Evolutionary conservation across 64 coral and sea anemone genomes (phyloP), one percentile per base, ranked within the genome.

Genomic region (Catalaphyllia jardinei): DNA sequence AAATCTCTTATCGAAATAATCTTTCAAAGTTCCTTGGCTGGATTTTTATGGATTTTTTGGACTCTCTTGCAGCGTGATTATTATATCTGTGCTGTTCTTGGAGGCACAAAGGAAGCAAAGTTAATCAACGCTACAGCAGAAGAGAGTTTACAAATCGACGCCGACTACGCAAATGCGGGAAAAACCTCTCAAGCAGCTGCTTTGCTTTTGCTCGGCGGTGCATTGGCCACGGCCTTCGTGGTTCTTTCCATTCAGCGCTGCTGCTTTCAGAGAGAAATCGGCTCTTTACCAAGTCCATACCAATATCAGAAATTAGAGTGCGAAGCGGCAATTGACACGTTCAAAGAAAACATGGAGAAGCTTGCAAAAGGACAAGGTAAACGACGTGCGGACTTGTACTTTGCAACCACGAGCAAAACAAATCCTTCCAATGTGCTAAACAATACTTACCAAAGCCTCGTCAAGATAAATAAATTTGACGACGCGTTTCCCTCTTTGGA

Each of bases 351-450:
- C 88, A 96, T 96, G 90, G 90, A 92, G 59, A 74, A 87, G n/a
- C 87, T 96, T 4, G 94, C 94, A 4, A 51, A 89, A 73, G 94
- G 92, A 9, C 94, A 96, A 80, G 94, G 94, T 7, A 96, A 96
- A 52, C 64, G 94, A 85, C 77, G 75, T 54, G 94, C 94, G 18
- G 90, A 96, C 15, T 50, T 96, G 54, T 96, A 96, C 86, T 96
- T 96, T 52, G 79, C 63, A 12, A 74, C 88, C 52, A 80, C 89
- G 79, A 75, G 76, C 18, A 83, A 84, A 67, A 16, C 54, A 57
- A 96, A 87, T 63, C 90, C 94, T 6, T 92, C 94, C 4, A 67
- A 91, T 18, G 29, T 96, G 3, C 57, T 96, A 1, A 83, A 89
- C 29, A 64, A 80, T 33, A 91, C 94, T 75, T 96, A 96, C 72